phyloP scores from a whole-genome alignment of 2,797 vertebrate species.

The Chloroceryle amazona region DNA sequence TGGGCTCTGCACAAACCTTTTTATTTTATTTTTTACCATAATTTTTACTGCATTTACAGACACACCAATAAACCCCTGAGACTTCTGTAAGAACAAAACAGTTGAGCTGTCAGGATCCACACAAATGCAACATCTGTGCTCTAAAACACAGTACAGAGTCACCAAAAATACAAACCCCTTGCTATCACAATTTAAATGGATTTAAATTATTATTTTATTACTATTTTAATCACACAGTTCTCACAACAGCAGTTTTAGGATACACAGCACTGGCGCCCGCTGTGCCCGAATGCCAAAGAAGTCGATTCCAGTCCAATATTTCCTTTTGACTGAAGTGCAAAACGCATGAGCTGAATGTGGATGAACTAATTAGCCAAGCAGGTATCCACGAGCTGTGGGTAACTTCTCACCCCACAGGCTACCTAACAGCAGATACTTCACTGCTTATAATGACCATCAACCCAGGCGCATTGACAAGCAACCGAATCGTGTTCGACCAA shows the following conservation, averaged over 20 bases:
- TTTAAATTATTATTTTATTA: not conserved
- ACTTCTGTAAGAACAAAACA: not conserved
- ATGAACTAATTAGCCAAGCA: slow-evolving; percentile 32
- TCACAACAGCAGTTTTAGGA: not conserved
- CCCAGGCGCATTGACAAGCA: not conserved
- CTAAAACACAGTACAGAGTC: not conserved
- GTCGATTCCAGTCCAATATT: not conserved
- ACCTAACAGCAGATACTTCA: slow-evolving; percentile 7
- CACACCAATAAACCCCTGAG: accelerated
- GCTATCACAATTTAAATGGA: not conserved
- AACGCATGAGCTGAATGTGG: not conserved
- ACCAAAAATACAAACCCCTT: not conserved
- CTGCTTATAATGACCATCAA: not conserved
- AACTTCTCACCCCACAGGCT: slow-evolving; percentile 14
- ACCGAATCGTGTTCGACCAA: not conserved
- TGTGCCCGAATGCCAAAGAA: not conserved
- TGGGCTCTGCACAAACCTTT: accelerated
- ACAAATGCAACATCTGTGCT: accelerated
- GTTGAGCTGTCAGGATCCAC: not conserved
- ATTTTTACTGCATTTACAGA: not conserved
- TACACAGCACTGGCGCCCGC: accelerated
- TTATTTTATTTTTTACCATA: not conserved
- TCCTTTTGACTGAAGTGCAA: slow-evolving; percentile 15
- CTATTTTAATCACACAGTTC: not conserved
- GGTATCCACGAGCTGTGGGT: not conserved